Base-by-base conservation (phyloP, 1,140 invertebrate species). In the Pogonomyrmex californicus region DNA sequence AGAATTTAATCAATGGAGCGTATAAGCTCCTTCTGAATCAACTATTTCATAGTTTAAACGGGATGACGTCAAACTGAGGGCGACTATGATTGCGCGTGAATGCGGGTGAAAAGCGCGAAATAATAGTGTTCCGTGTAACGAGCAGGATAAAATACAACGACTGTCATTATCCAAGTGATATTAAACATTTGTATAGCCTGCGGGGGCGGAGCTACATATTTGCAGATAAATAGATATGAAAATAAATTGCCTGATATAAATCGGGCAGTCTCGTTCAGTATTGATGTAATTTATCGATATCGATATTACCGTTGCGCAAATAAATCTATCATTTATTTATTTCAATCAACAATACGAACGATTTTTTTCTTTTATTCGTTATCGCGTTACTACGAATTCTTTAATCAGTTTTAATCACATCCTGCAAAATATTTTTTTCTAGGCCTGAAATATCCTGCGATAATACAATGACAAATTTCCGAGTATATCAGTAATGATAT, bases 41-140 rank as follows among this genome's bases (percentile, higher is more conserved):
- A 81, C 71, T 79, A 82, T 70, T 56, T 82, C 44, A 41, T 10
- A 77, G 41, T 77, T 62, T 63, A 38, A 10, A 66, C 60, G 65
- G 4, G n/a, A 56, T 71, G 78, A 82, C 65, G 78, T 81, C 78
- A 71, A 82, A 66, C 6, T 12, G 14, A 65, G 23, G 14, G 49
- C 33, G 23, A 71, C 54, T 54, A 79, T 23, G 47, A 79, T 68
- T 68, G 77, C 63, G 47, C 7, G 47, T 23, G 10, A 79, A 66
- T 51, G 65, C 49, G 38, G 38, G 9, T 58, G 66, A 41, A 82
- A 73, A 60, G 14, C 44, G 36, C 49, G 23, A 30, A 81, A 81
- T 44, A 68, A 81, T 68, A 56, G 33, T 66, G 38, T 44, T 44
- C 17, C 49, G 62, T 38, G 23, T 70, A 68, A 81, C 77, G 23